phyloP scores from a whole-genome alignment of 2,113 vertebrate genomes.

The Leucoraja erinaceus region DNA sequence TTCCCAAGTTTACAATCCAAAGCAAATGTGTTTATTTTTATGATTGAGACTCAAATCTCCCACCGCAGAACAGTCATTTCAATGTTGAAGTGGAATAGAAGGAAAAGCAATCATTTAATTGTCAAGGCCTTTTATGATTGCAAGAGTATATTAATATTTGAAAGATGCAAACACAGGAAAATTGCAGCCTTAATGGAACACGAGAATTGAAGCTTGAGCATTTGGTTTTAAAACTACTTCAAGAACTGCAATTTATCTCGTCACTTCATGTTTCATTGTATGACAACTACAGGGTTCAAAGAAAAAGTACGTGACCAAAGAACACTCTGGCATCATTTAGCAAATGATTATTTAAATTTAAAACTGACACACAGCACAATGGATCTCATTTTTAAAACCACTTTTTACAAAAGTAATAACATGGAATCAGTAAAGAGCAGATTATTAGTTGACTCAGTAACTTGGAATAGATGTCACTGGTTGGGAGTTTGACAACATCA shows the following conservation, averaged over 20 bases:
- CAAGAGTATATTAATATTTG: neutral
- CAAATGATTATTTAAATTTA: neutral
- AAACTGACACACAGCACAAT: neutral
- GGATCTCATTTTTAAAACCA: neutral
- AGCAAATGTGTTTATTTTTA: neutral
- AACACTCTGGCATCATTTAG: neutral
- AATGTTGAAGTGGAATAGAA: constrained; percentile 2
- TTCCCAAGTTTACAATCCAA: neutral
- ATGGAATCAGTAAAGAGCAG: neutral
- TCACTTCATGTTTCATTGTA: neutral
- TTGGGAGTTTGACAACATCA: neutral
- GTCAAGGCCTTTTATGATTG: neutral
- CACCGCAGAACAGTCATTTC: neutral
- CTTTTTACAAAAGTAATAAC: neutral
- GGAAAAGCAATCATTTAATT: neutral
- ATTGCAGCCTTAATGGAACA: neutral
- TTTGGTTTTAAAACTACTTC: neutral
- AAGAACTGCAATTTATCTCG: neutral
- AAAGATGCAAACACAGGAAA: neutral
- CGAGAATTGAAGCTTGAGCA: neutral
- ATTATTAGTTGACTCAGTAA: neutral
- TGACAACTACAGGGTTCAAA: neutral
- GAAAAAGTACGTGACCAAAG: neutral
- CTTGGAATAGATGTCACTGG: neutral
- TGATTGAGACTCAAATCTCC: neutral